Conservation (phyloP, 1,140 invertebrate species). For the Hyphantria cunea region DNA sequence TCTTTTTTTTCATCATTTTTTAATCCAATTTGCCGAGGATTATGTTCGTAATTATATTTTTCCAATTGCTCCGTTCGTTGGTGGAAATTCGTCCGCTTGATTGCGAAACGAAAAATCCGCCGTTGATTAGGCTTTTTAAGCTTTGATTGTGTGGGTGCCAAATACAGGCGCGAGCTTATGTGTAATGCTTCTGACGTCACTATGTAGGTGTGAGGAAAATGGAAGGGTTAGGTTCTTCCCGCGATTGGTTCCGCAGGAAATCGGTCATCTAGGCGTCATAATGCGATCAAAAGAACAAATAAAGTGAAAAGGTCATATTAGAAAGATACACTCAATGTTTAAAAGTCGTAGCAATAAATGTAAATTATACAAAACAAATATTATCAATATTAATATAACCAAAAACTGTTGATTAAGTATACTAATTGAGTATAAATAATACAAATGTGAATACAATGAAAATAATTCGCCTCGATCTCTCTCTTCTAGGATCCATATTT, state of each 20-base stretch:
- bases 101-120: constrained; percentile 73
- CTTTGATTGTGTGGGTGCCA: constrained; percentile 53
- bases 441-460: no score
- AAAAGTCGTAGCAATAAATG: no score
- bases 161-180: constrained; percentile 21
- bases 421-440: no score
- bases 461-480: no score
- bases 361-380: no score
- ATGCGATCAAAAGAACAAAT: no score
- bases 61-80: constrained; percentile 72
- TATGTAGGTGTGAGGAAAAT: constrained; percentile 10
- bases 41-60: constrained; percentile 83
- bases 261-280: not conserved
- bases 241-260: not conserved
- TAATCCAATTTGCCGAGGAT: constrained; percentile 83
- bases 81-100: constrained; percentile 72
- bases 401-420: no score
- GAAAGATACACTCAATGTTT: no score
- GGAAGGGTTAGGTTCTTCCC: constrained; percentile 8
- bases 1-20: constrained; percentile 79
- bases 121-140: constrained; percentile 75
- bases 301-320: no score
- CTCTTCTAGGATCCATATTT: no score
- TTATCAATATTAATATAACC: no score
- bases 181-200: constrained; percentile 4